Evolutionary conservation across 2,888 invertebrate species (phyloP), one percentile per base, ranked within the genome.

Genomic region (Dusona sp.): DNA sequence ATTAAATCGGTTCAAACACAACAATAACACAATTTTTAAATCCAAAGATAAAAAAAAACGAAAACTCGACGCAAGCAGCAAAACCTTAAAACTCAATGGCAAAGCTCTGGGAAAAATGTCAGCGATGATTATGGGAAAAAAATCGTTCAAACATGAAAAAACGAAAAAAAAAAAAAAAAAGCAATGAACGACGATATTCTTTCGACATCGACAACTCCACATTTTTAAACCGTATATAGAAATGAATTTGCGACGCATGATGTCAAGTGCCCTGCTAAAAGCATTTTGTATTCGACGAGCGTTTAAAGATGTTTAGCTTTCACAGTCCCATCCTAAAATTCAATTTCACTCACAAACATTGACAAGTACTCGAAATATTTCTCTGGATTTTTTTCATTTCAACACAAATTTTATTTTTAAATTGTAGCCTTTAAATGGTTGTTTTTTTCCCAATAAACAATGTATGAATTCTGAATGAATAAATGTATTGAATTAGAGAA

Each of bases 131-230:
- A 57, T 29, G 61, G 36, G 16, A 22, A 51, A 33, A 33, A 48
- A 65, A 77, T 51, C 29, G 16, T 48, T 48, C 16, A 61, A 75
- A 45, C 61, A 61, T 22, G 13, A 36, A 65, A 67, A 22, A 54
- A 36, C 0, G 11, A 42, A 42, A 42, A 6, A 42, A 13, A 42
- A 33, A 65, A 48, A 74, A 38, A 68, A 68, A 74, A 75, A 51
- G 73, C 74, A 38, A 68, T 25, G 78, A 74, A 38, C 67, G 67
- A 74, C 67, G 77, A 78, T 78, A 48, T 36, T 51, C 51, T 36
- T 67, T 78, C 77, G 48, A 61, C 38, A 61, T 42, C 42, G 42
- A 33, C 29, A 11, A 54, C 54, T 36, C 22, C 36, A n/a, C 57
- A 13, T 13, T 54, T 33, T 54, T 54, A 54, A 13, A 54, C 38